Conservation (phyloP, 2,797 vertebrate genomes). For the Graptemys geographica region DNA sequence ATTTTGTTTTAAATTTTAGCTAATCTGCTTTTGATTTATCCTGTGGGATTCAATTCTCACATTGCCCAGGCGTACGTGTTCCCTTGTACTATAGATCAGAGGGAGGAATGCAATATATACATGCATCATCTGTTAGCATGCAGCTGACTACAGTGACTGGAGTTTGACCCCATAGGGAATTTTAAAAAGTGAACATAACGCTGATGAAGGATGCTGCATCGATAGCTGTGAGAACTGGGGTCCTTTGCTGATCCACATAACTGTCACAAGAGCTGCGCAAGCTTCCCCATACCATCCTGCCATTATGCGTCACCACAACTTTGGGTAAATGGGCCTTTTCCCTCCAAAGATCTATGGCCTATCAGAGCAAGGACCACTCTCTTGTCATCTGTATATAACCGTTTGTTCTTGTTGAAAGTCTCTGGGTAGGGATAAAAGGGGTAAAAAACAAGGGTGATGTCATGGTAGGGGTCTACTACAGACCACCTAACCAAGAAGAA, state of each 20-base stretch:
- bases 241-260: background rate
- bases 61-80: background rate
- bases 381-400: background rate
- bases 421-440: too few relatives aligned
- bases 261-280: background rate
- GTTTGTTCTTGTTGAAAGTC: background rate
- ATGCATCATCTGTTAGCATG: background rate
- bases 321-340: background rate
- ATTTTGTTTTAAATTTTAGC: constrained; percentile 60
- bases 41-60: constrained; percentile 49
- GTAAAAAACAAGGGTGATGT: too few relatives aligned
- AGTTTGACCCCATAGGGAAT: background rate
- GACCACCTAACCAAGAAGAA: too few relatives aligned
- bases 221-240: background rate
- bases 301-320: background rate
- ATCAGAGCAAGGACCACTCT: background rate
- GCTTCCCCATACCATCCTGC: background rate
- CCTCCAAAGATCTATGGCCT: background rate
- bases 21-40: constrained; percentile 61
- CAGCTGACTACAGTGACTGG: background rate
- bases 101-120: background rate
- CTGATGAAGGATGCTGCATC: background rate
- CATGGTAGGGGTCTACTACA: too few relatives aligned
- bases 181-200: background rate
- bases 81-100: background rate